Evolutionary conservation across 2,888 invertebrate species (phyloP), one percentile per base, ranked within the genome.

Genomic region (Melanotus villosus): DNA sequence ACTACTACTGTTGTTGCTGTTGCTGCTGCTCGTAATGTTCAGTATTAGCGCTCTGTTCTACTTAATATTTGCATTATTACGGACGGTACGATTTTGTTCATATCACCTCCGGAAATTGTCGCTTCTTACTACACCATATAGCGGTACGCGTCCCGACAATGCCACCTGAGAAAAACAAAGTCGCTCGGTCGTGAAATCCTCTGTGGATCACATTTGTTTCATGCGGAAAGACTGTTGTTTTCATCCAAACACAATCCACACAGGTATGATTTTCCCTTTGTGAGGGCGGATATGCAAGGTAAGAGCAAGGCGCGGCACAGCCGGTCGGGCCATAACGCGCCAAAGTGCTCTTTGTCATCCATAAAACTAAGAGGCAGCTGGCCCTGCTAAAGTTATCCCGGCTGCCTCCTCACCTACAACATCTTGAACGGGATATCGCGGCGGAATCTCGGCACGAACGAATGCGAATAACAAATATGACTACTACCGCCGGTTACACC

Each of bases 331-430:
- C 77, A 79, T 81, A 81, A 81, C 80, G 75, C 77, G 78, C 76
- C 76, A 77, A 81, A 80, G 78, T 80, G 80, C 80, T 80, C 80
- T 80, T 81, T 81, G 80, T 80, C 81, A 80, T 81, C 80, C 80
- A 82, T 82, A 82, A 82, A 82, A 81, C 79, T 78, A 77, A 77
- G 80, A 80, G 80, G 79, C 82, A 82, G 79, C 81, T 82, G 81
- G 79, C 71, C 78, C 77, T 73, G 72, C 77, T 75, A 74, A 77
- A 78, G 75, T 78, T 79, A 78, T 78, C 77, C 76, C 72, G 60
- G 70, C 75, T 75, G 76, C 73, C 76, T 76, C 64, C 50, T 62
- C 58, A 60, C 59, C 52, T 59, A 41, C 57, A 50, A 45, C 56
- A 41, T 45, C 57, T 65, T 47, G 32, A 47, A 66, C 50, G 45